These are phyloP conservation scores for Villa cingulata DNA, from an alignment of 2,888 invertebrate genomes.

Conservation along the genomic window DNA sequence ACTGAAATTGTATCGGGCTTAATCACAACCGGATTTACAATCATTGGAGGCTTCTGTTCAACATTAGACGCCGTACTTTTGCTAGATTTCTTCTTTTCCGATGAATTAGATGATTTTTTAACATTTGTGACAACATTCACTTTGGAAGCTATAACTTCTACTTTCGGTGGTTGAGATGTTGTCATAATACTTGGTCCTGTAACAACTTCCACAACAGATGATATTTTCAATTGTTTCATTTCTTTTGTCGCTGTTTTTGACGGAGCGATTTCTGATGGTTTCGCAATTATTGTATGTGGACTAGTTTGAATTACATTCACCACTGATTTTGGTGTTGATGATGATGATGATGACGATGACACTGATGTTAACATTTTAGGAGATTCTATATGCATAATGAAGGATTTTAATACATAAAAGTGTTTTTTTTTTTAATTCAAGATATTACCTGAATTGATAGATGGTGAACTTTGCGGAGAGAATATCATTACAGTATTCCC, in stretches of 20 bases:
- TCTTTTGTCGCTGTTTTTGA: slow-evolving; percentile 13
- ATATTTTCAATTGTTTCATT: slow-evolving; percentile 10
- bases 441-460: slow-evolving; percentile 3
- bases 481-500: slow-evolving; percentile 91
- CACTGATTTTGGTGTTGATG: slow-evolving; percentile 8
- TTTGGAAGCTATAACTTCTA: slow-evolving; percentile 35
- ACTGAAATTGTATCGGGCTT: slow-evolving; percentile 8
- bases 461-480: slow-evolving; percentile 62
- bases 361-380: not conserved
- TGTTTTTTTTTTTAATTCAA: not conserved
- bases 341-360: slow-evolving; percentile 7
- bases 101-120: slow-evolving; percentile 16
- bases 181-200: slow-evolving; percentile 9
- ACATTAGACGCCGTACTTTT: slow-evolving; percentile 31
- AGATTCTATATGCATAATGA: not conserved
- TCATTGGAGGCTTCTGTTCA: slow-evolving; percentile 20
- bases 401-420: too few species aligned
- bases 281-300: slow-evolving; percentile 10
- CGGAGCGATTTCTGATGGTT: slow-evolving; percentile 15
- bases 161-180: slow-evolving; percentile 22
- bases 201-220: slow-evolving; percentile 18
- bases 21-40: slow-evolving; percentile 24
- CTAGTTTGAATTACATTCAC: slow-evolving; percentile 19
- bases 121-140: slow-evolving; percentile 34
- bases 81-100: slow-evolving; percentile 19